Percentiles rank a stretch among this genome's conserved stretches.
These are phyloP conservation scores for Urocynchramus pylzowi DNA, from an alignment of 2,113 vertebrate genomes.

Conservation along the genomic window DNA sequence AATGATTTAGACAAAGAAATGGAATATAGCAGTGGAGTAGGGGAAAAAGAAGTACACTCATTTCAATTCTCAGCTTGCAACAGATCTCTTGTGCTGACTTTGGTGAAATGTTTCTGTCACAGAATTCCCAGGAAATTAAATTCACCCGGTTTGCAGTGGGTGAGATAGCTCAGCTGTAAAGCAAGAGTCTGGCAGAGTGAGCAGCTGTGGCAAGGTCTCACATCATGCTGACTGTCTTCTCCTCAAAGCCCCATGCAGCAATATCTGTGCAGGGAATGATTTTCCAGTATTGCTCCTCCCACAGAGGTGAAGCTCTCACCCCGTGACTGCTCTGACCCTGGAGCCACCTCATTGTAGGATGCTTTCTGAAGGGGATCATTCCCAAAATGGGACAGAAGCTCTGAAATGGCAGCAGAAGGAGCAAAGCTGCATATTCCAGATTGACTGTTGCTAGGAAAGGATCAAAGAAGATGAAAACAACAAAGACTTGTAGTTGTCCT, in stretches of 20 bases:
- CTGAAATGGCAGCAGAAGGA: not conserved
- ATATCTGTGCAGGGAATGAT: not conserved
- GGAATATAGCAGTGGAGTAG: not conserved
- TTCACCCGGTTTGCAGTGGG: not conserved
- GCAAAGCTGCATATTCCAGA: not conserved
- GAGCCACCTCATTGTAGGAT: not conserved
- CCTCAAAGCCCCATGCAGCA: accelerated
- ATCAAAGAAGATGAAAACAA: not conserved
- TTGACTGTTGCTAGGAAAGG: not conserved
- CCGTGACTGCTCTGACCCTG: not conserved
- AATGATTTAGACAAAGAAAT: not conserved
- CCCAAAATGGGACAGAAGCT: not conserved
- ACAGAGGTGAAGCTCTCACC: not conserved
- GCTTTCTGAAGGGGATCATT: not conserved
- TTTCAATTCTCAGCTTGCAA: not conserved
- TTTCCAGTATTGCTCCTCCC: not conserved
- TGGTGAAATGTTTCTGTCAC: not conserved
- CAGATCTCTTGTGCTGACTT: not conserved
- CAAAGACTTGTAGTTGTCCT: not conserved
- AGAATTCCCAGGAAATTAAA: not conserved
- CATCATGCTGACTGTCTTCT: not conserved
- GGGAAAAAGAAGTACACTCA: not conserved
- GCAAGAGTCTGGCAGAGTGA: not conserved
- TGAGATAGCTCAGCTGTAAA: not conserved
- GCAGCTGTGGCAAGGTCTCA: not conserved